These are phyloP conservation scores for Agrotis segetum DNA, from an alignment of 2,888 invertebrate species.

Conservation along the genomic window DNA sequence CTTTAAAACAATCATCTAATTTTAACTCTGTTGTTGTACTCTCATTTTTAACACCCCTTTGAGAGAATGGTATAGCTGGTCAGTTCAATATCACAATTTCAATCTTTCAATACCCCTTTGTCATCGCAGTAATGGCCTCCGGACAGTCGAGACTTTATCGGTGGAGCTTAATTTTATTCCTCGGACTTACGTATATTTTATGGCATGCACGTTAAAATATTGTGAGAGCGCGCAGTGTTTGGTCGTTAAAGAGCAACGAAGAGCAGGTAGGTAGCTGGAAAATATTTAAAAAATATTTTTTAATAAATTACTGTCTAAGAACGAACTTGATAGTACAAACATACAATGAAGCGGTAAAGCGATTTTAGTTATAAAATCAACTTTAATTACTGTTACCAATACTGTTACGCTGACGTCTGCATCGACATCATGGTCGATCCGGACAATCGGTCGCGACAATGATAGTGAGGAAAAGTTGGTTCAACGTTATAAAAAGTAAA, in stretches of 20 bases:
- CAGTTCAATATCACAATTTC: constrained; percentile 55
- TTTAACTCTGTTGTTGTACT: constrained; percentile 4
- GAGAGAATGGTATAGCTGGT: constrained; percentile 16
- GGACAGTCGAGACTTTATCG: constrained; percentile 48
- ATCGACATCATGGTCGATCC: too few relatives aligned
- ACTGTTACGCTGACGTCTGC: too few relatives aligned
- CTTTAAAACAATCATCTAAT: background rate
- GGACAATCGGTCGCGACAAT: too few relatives aligned
- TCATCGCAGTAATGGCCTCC: constrained; percentile 54
- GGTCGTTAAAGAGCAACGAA: constrained; percentile 16
- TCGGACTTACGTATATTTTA: constrained; percentile 50
- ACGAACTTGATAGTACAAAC: too few relatives aligned
- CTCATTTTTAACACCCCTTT: constrained; percentile 28
- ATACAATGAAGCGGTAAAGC: too few relatives aligned
- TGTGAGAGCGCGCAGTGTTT: constrained; percentile 20
- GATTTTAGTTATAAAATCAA: too few relatives aligned
- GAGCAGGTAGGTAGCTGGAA: background rate
- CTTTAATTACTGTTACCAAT: too few relatives aligned
- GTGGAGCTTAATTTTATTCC: constrained; percentile 51
- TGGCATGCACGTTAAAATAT: constrained; percentile 50
- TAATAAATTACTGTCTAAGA: too few relatives aligned
- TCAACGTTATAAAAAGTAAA: too few relatives aligned
- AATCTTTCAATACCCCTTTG: constrained; percentile 53
- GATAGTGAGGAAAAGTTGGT: too few relatives aligned
- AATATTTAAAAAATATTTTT: background rate